Base-by-base conservation (phyloP, 2,888 invertebrate genomes). In the Acanthosoma haemorrhoidale region DNA sequence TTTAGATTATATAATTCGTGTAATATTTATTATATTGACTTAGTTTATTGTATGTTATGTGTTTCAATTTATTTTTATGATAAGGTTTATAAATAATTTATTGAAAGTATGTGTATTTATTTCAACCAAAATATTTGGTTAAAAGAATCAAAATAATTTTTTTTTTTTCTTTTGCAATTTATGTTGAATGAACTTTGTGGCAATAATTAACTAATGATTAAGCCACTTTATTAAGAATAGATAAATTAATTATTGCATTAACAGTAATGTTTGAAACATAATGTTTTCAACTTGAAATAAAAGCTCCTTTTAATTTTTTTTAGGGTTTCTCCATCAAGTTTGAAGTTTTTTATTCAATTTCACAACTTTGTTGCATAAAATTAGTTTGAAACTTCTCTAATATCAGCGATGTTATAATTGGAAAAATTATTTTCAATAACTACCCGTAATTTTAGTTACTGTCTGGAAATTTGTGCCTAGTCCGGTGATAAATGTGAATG, bases 1-100 rank as follows among this genome's bases (percentile, higher is more conserved):
- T 51, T 51, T 25, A 51, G 21, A 51, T 25, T 51, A 13, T 51
- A 25, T 43, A 51, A 51, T n/a, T 51, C 11, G 21, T 9, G 29
- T 25, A 6, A 25, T 51, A 51, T 51, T 51, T 51, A 51, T 51
- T 51, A 51, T 21, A 25, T 25, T 51, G 51, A 25, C 25, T 21
- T 51, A 51, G n/a, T 51, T 51, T 51, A 51, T 25, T 51, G 29
- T 51, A 51, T 51, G 21, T 51, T 51, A 51, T 51, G 21, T 51
- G 25, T 25, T 51, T 25, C 29, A n/a, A 2, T 51, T 51, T 51
- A n/a, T 51, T 51, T 51, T 51, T 21, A 51, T 51, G 51, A 18
- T 2, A 51, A 51, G 29, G 51, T 51, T n/a, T 51, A 51, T 51
- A 2, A 51, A 51, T 51, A 25, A 25, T 51, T 51, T 51, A 25